Base-by-base conservation (phyloP, 2,797 vertebrate genomes). In the Pachyuromys duprasi region DNA sequence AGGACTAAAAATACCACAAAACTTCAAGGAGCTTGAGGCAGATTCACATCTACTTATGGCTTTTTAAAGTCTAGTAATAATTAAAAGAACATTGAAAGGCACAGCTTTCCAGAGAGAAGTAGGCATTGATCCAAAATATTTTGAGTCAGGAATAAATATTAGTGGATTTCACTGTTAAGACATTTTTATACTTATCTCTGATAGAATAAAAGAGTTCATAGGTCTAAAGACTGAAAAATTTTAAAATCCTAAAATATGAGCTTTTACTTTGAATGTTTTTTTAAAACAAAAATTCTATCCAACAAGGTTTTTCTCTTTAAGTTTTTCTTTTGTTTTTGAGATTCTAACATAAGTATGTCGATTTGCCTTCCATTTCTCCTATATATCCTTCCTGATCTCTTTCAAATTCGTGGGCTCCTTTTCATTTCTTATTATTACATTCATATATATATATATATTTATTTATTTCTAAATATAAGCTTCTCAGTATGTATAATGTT, bases 61-160 rank as follows among this genome's bases (percentile, higher is more conserved):
- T 94, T 96, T 96, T 92, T 12, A 87, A 88, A 95, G 69, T 63
- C 72, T 63, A 39, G n/a, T 82, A 91, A 87, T 87, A 96, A 95
- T 93, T 78, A 80, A 96, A 96, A 92, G 75, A 91, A 2, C 80
- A 88, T 63, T 80, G 49, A 69, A 79, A 94, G 62, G 22, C 36
- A 26, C 22, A 81, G 11, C 15, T 91, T 96, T 97, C n/a, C 39
- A 83, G 31, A 95, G 31, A 95, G 60, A 95, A 89, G 22, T 65
- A 67, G 31, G 45, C 53, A 91, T 39, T 22, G 76, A 57, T 89
- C 26, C 63, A 80, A 96, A 93, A 6, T 70, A 63, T 91, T 95
- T 95, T 83, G 75, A 96, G 65, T 89, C 89, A 87, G 39, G 14
- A 93, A 70, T 79, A 93, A 93, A 90, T 96, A 78, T 81, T 84